Conservation (phyloP, 2,797 vertebrate species). For the Parauchenoglanis punctatus region DNA sequence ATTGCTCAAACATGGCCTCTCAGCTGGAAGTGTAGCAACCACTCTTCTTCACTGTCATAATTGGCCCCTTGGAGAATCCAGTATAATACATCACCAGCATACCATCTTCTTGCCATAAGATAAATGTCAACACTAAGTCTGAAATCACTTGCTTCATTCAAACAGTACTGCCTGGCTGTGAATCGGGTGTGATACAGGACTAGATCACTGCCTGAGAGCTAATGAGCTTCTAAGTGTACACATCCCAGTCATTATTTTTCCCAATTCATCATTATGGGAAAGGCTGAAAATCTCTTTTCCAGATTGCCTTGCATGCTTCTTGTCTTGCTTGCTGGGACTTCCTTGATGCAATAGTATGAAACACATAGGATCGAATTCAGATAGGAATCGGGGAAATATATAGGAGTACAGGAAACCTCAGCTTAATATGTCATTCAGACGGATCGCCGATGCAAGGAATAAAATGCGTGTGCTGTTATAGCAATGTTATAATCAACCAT, state of each 20-base stretch:
- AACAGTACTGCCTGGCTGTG: background rate
- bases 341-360: slow-evolving; percentile 56
- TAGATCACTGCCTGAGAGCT: slow-evolving; percentile 39
- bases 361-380: background rate
- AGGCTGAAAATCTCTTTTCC: slow-evolving; percentile 18
- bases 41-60: slow-evolving; percentile 68
- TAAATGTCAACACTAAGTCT: slow-evolving; percentile 19
- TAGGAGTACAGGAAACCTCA: background rate
- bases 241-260: background rate
- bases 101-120: slow-evolving; percentile 62
- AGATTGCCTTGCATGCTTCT: slow-evolving; percentile 53
- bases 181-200: background rate
- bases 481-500: background rate
- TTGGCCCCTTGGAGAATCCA: slow-evolving; percentile 73
- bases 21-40: slow-evolving; percentile 60
- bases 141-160: slow-evolving; percentile 30
- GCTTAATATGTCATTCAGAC: background rate
- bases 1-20: slow-evolving; percentile 8
- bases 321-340: slow-evolving; percentile 11
- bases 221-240: slow-evolving; percentile 57
- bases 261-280: slow-evolving; percentile 28
- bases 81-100: slow-evolving; percentile 59
- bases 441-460: background rate
- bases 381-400: background rate
- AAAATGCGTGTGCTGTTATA: background rate